Evolutionary conservation across 2,113 vertebrate species (phyloP).

Genomic region (Pluvianellus socialis): DNA sequence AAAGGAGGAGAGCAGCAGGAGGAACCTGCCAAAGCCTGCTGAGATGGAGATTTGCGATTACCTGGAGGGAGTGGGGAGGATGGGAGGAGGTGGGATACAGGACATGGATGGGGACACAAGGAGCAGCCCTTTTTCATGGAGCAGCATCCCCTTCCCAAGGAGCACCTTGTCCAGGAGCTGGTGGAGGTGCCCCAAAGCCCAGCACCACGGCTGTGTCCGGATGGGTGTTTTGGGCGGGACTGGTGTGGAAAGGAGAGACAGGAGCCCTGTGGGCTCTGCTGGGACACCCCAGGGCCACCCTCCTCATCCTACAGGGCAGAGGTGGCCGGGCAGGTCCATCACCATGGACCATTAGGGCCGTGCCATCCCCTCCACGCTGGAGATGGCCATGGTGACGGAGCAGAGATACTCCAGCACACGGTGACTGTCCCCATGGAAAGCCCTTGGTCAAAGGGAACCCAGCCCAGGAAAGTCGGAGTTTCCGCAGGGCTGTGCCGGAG

Average conservation of each 20-base stretch:
- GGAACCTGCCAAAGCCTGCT: background rate
- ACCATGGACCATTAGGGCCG: too few species aligned
- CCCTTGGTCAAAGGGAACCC: background rate
- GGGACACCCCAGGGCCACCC: background rate
- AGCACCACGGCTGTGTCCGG: background rate
- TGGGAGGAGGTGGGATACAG: background rate
- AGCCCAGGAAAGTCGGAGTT: too few species aligned
- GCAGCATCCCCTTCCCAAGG: background rate
- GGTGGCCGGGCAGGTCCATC: background rate
- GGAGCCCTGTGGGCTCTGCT: background rate
- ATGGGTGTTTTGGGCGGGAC: background rate
- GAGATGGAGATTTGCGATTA: background rate
- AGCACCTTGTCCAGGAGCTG: background rate
- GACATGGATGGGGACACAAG: background rate
- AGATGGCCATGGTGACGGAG: background rate
- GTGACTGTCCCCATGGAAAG: background rate
- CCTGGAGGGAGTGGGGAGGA: background rate
- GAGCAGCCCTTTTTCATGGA: background rate
- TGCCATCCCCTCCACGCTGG: background rate
- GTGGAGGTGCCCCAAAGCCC: background rate
- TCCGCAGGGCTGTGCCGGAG: too few species aligned
- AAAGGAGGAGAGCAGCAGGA: constrained; percentile 1
- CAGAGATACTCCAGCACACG: background rate
- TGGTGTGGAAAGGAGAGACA: background rate
- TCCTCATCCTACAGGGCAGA: background rate